Evolutionary conservation across 2,888 invertebrate species (phyloP).

Genomic region (Pseudoips prasinana): DNA sequence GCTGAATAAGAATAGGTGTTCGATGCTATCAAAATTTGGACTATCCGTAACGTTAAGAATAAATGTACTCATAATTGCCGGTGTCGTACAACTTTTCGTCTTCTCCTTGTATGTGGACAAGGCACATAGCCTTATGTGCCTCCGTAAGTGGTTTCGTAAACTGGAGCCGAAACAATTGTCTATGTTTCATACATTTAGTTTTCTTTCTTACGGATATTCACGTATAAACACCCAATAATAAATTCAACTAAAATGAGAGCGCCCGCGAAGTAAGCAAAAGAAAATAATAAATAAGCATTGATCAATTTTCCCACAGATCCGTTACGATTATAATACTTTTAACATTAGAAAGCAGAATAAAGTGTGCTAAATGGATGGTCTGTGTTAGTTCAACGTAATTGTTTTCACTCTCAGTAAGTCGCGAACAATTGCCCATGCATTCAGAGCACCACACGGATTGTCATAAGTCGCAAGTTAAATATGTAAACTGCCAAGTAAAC

Average conservation of each 20-base stretch:
- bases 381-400: slow-evolving; percentile 52
- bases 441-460: slow-evolving; percentile 51
- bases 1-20: no score
- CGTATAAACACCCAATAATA: no score
- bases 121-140: no score
- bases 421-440: slow-evolving; percentile 63
- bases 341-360: slow-evolving; percentile 54
- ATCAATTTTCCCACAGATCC: slow-evolving; percentile 30
- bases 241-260: slow-evolving; percentile 15
- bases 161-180: no score
- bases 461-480: slow-evolving; percentile 33
- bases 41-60: no score
- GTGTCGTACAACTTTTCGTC: no score
- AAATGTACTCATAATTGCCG: no score
- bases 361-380: slow-evolving; percentile 55
- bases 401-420: slow-evolving; percentile 56
- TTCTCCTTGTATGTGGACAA: no score
- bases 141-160: no score
- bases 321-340: slow-evolving; percentile 33
- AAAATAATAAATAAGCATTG: slow-evolving; percentile 26
- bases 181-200: no score
- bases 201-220: no score
- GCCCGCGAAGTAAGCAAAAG: slow-evolving; percentile 16
- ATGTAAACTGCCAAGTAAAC: slow-evolving; percentile 35
- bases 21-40: no score